A percentile compares a stretch with the other conserved stretches of the same genome.
Conservation (phyloP, 2,113 vertebrate genomes). For the Leucopsar rothschildi region DNA sequence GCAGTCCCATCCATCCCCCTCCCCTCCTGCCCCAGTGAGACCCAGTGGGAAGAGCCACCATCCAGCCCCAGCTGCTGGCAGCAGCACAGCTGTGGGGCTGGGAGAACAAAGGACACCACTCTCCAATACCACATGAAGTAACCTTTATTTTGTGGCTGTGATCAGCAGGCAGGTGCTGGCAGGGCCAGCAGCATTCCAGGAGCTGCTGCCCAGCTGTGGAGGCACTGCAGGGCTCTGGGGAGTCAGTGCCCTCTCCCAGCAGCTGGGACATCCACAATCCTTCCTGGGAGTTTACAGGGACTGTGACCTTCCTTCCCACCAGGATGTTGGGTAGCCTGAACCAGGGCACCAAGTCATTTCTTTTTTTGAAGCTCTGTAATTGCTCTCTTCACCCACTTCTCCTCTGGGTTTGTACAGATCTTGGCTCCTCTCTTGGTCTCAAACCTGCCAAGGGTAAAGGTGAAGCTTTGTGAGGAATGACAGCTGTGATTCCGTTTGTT, state of each 20-base stretch:
- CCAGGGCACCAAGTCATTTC: fast-evolving
- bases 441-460: background rate
- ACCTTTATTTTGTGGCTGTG: background rate
- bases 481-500: fast-evolving
- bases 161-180: background rate
- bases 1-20: background rate
- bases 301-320: background rate
- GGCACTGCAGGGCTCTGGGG: fast-evolving
- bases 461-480: background rate
- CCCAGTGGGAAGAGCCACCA: background rate
- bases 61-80: background rate
- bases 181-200: background rate
- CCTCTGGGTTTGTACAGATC: background rate
- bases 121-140: background rate
- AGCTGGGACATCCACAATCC: background rate
- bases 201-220: background rate
- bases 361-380: fast-evolving
- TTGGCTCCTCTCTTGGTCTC: background rate
- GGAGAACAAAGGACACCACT: background rate
- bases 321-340: background rate
- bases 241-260: background rate
- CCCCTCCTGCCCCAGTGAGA: background rate
- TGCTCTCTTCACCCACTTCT: background rate
- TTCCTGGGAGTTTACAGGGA: background rate
- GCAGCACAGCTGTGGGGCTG: background rate